A percentile compares a stretch with the other conserved stretches of the same genome.
Conservation (phyloP, 2,888 invertebrate species). For the Nymphalis urticae region DNA sequence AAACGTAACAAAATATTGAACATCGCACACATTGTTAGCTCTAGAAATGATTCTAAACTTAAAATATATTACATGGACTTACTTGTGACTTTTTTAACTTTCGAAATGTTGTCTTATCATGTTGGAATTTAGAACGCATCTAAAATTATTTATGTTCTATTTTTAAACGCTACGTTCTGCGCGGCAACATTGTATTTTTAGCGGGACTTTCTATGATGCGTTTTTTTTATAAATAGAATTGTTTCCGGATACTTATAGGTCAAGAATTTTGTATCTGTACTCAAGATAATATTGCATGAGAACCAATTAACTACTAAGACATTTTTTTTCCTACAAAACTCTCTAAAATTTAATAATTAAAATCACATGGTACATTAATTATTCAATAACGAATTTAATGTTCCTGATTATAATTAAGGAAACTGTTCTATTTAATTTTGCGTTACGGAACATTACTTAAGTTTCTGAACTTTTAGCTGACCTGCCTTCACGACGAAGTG, state of each 20-base stretch:
- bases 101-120: background rate
- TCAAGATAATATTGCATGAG: background rate
- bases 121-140: conserved; percentile 31
- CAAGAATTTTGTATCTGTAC: conserved; percentile 21
- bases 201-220: conserved; percentile 39
- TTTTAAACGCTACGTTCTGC: conserved; percentile 37
- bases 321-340: too few species aligned
- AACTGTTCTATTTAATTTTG: too few species aligned
- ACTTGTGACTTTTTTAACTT: background rate
- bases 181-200: conserved; percentile 41
- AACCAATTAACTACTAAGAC: background rate
- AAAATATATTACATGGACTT: conserved; percentile 9
- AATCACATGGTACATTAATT: too few species aligned
- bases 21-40: background rate
- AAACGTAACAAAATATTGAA: background rate
- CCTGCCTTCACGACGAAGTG: too few species aligned
- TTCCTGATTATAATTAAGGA: too few species aligned
- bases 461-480: too few species aligned
- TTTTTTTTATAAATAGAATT: conserved; percentile 38
- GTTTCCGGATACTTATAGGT: conserved; percentile 35
- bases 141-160: conserved; percentile 37
- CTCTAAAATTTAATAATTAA: too few species aligned
- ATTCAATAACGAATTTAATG: too few species aligned
- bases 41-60: background rate
- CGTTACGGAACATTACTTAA: too few species aligned